Percentiles rank a stretch among this genome's conserved stretches.
Evolutionary conservation across 2,113 vertebrate genomes (phyloP).

Genomic region (Pollimyrus isidori): DNA sequence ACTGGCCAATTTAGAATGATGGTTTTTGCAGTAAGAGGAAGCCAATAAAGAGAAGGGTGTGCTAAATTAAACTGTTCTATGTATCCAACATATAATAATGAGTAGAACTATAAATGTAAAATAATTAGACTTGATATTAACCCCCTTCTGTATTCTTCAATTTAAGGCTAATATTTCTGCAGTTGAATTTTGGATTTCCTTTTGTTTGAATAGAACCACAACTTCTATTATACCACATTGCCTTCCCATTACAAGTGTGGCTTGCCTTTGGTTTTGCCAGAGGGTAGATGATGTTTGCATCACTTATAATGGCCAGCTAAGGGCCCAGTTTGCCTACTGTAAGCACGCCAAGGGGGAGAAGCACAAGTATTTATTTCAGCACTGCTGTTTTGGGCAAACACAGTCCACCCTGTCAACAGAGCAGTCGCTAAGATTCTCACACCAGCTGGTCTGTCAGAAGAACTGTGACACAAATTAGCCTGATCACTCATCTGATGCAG

Average conservation of each 20-base stretch:
- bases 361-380: constrained; percentile 40
- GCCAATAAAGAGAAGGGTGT: constrained; percentile 6
- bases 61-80: constrained; percentile 34
- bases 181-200: neutral
- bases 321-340: neutral
- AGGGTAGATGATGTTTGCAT: neutral
- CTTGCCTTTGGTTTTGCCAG: neutral
- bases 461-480: constrained; percentile 16
- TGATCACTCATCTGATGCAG: constrained; percentile 19
- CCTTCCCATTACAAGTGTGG: neutral
- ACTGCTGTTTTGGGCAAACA: constrained; percentile 44
- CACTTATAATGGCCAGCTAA: constrained; percentile 4
- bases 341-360: constrained; percentile 37
- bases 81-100: constrained; percentile 10
- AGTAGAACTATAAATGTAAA: neutral
- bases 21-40: neutral
- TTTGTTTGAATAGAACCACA: neutral
- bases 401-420: constrained; percentile 36
- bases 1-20: constrained; percentile 24
- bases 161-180: neutral
- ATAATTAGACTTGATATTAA: neutral
- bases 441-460: constrained; percentile 18
- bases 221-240: neutral
- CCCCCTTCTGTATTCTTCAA: neutral
- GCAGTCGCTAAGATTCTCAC: constrained; percentile 10